Base-by-base conservation (phyloP, 2,888 invertebrate genomes). In the Noctua pronuba region DNA sequence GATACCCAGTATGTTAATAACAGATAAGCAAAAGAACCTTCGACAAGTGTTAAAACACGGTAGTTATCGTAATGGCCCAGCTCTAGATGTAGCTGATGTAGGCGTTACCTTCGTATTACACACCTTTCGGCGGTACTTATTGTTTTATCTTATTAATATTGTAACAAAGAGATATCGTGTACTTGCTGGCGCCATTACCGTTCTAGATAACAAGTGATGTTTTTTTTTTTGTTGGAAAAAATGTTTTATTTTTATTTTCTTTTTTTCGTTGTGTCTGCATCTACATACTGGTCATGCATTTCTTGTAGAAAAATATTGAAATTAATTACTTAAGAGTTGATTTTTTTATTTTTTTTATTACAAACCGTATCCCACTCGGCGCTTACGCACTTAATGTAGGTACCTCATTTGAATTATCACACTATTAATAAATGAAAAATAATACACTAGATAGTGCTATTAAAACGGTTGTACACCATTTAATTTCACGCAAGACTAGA, bases 141-240 rank as follows among this genome's bases (percentile, higher is more conserved):
- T 85, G 66, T 80, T 85, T 83, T 77, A 85, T 88, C 75, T 88
- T 84, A 83, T 86, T 71, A 83, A 71, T 71, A 79, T 52, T 81
- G 41, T 71, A 76, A 79, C 75, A 78, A 52, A 80, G 75, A 79
- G 77, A 88, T 86, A 88, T 73, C 64, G 74, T 66, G 75, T 73
- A 73, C 75, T 82, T 62, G 74, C 31, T 76, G 81, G 84, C 87
- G 84, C 84, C 87, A 86, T 85, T 84, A 76, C 28, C 31, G 52
- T 58, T 70, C 21, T 1, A 81, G 83, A 88, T 88, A 86, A 80
- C 69, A 70, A 31, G 7, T 18, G 18, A 49, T 46, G 67, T 66
- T 68, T 67, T 52, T 67, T 72, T 52, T 60, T 49, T 31, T 44
- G n/a, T n/a, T 21, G 38, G 16, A 73, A 52, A 52, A 11, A 13